Evolutionary conservation across 2,797 vertebrate species (phyloP).

Genomic region (Strix occidentalis): DNA sequence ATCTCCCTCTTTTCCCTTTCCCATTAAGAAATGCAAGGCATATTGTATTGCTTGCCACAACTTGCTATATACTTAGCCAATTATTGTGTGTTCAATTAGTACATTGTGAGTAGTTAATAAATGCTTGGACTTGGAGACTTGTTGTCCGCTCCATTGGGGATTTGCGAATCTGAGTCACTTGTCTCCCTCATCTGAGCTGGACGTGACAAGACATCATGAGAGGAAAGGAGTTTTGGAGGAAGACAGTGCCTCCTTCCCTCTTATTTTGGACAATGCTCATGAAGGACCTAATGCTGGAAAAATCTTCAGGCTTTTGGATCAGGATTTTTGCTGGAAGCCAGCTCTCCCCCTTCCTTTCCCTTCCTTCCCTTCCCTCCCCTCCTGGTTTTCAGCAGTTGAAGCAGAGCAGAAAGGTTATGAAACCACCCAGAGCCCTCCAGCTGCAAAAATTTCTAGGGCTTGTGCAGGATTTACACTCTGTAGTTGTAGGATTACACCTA

Average conservation of each 20-base stretch:
- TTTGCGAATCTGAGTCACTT: too few species aligned
- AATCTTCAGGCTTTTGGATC: not conserved
- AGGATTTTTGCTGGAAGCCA: not conserved
- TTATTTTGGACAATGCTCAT: not conserved
- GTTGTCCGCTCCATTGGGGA: too few species aligned
- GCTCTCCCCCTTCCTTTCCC: not conserved
- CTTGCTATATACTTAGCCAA: too few species aligned
- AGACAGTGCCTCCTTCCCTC: not conserved
- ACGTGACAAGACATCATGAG: not conserved
- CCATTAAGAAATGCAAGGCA: too few species aligned
- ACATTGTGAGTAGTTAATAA: too few species aligned
- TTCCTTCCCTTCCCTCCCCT: not conserved
- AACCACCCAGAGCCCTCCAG: not conserved
- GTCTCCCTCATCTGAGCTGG: too few species aligned
- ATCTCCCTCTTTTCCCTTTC: too few species aligned
- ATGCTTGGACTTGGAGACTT: too few species aligned
- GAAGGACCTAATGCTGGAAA: not conserved
- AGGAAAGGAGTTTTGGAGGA: not conserved
- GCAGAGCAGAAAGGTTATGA: not conserved
- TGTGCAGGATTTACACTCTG: conserved; percentile 12
- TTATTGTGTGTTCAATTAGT: too few species aligned
- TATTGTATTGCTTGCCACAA: too few species aligned
- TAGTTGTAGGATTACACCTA: not conserved
- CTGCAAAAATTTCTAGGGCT: not conserved
- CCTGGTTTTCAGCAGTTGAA: not conserved